Base-by-base conservation (phyloP, 2,888 invertebrate genomes). In the Venustoraphidia nigricollis region DNA sequence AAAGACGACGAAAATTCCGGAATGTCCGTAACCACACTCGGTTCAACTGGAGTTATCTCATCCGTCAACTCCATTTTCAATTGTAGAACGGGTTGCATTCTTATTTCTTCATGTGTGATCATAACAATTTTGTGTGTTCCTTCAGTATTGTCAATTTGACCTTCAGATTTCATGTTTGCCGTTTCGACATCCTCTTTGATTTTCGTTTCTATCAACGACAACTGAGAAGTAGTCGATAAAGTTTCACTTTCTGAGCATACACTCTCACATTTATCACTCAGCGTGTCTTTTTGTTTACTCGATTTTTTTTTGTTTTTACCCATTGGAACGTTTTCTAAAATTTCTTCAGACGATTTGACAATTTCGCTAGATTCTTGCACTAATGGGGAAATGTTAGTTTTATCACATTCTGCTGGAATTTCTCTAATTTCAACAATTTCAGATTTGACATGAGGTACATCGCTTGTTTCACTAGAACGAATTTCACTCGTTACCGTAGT, bases 21-120 rank as follows among this genome's bases (percentile, higher is more conserved):
- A 27, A 27, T 27, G 6, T 27, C 6, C 27, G 27, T 27, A 27
- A 6, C 27, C 27, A 6, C 3, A 27, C 27, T 6, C 27, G 27
- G 27, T 27, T 27, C 27, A 27, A 27, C 6, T 6, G 27, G 27
- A 27, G 27, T 27, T 13, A 54, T 51, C 36, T 39, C 10, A 35
- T 45, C 8, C 9, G 60, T 56, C 66, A 76, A 70, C 68, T 80
- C 67, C 72, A 80, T 70, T 71, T 79, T 71, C 66, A 81, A 59
- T 64, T 76, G 68, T 66, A 81, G 70, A 41, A 81, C 73, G 10
- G 82, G 81, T 51, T 77, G 76, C 59, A 78, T 66, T 64, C 75
- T 75, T 55, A 79, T 75, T 65, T 83, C 81, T 65, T 83, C 83
- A 51, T 83, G 83, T 6, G 82, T 82, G 53, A 83, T 83, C 41